Percentiles rank a stretch among this genome's conserved stretches.
These are phyloP conservation scores for Oreochromis aureus DNA, from an alignment of 2,113 vertebrate species.

Conservation along the genomic window DNA sequence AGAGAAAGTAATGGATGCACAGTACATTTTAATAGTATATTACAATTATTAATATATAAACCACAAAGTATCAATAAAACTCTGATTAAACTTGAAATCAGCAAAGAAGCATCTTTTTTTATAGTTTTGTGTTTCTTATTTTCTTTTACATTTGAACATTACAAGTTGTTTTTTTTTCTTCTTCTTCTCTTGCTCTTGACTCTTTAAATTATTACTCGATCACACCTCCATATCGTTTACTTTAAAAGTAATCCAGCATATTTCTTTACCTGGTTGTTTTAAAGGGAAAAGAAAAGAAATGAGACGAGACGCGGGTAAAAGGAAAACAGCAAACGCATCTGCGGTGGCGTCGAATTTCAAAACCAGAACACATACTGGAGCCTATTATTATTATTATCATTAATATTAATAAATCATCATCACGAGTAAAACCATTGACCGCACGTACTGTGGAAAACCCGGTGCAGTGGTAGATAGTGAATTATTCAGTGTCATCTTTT, in stretches of 20 bases:
- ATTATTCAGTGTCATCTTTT: slow-evolving; percentile 93
- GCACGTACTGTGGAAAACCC: slow-evolving; percentile 80
- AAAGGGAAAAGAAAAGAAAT: slow-evolving; percentile 60
- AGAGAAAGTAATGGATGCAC: slow-evolving; percentile 83
- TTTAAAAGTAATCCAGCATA: slow-evolving; percentile 91
- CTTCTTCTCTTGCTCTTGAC: slow-evolving; percentile 20
- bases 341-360: slow-evolving; percentile 59
- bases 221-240: slow-evolving; percentile 76
- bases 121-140: slow-evolving; percentile 68
- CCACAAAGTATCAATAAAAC: slow-evolving; percentile 83
- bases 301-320: slow-evolving; percentile 53
- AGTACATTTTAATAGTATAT: slow-evolving; percentile 83
- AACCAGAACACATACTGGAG: slow-evolving; percentile 44
- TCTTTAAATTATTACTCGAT: slow-evolving; percentile 81
- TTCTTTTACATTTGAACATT: slow-evolving; percentile 80
- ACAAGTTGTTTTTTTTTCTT: slow-evolving; percentile 57
- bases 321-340: slow-evolving; percentile 45
- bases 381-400: slow-evolving; percentile 59
- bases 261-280: slow-evolving; percentile 87
- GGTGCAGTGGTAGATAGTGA: slow-evolving; percentile 74
- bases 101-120: slow-evolving; percentile 78
- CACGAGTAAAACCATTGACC: slow-evolving; percentile 76
- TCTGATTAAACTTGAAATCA: slow-evolving; percentile 79
- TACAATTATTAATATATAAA: slow-evolving; percentile 74
- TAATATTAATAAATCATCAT: slow-evolving; percentile 70